Evolutionary conservation across 2,888 invertebrate genomes (phyloP).

Genomic region (Scotopteryx bipunctaria): DNA sequence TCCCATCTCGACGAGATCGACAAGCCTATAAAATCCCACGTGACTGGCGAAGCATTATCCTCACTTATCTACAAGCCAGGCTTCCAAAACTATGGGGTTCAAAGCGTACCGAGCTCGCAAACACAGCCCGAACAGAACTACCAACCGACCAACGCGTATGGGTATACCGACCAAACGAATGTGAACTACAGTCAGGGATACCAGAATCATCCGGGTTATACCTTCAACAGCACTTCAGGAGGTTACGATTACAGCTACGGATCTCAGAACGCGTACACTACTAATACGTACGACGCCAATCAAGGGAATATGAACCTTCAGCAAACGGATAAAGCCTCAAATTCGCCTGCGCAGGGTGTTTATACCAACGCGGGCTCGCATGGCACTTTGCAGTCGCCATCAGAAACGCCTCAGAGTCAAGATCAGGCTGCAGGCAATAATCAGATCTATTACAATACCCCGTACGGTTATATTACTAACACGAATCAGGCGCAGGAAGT

Average conservation of each 20-base stretch:
- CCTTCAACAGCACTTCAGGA: constrained; percentile 81
- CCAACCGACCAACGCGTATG: constrained; percentile 44
- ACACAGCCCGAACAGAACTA: constrained; percentile 44
- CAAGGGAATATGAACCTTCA: constrained; percentile 54
- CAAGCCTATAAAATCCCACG: constrained; percentile 74
- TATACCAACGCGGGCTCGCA: constrained; percentile 78
- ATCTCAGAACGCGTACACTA: constrained; percentile 75
- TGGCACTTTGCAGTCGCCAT: constrained; percentile 76
- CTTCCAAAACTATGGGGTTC: constrained; percentile 43
- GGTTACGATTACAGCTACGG: constrained; percentile 85
- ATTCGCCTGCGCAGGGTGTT: constrained; percentile 57
- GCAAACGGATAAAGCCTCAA: constrained; percentile 49
- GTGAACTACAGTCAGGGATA: constrained; percentile 57
- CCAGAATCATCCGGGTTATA: constrained; percentile 85
- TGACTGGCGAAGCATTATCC: constrained; percentile 68
- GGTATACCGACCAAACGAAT: constrained; percentile 49
- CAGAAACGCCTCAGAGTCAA: constrained; percentile 56
- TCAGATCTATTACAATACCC: constrained; percentile 72
- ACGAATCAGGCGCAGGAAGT: constrained; percentile 57
- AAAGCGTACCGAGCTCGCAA: constrained; percentile 28
- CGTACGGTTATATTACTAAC: constrained; percentile 74
- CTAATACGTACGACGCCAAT: constrained; percentile 45
- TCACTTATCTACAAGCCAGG: constrained; percentile 42
- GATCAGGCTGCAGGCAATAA: constrained; percentile 45
- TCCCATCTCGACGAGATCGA: constrained; percentile 65